Evolutionary conservation across 2,888 invertebrate species (phyloP).

Genomic region (Carpatolechia fugitivella): DNA sequence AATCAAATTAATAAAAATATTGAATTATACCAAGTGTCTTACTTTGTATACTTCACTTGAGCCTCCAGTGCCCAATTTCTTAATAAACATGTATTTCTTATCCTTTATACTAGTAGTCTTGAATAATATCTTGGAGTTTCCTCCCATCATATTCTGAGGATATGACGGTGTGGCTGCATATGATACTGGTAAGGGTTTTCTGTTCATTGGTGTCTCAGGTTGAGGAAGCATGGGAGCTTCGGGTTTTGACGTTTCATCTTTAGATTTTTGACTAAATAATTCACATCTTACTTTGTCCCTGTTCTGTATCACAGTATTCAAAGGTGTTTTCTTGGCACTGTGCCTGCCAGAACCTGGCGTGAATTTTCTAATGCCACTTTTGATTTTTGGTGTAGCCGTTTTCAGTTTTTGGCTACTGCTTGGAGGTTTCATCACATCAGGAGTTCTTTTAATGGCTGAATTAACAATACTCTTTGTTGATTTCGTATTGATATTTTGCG

Average conservation of each 20-base stretch:
- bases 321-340: conserved; percentile 54
- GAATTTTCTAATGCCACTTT: conserved; percentile 59
- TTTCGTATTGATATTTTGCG: conserved; percentile 40
- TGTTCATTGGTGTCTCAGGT: conserved; percentile 58
- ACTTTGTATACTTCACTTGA: conserved; percentile 90
- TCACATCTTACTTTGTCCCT: conserved; percentile 65
- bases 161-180: conserved; percentile 67
- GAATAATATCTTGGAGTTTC: conserved; percentile 55
- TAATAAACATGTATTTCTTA: conserved; percentile 85
- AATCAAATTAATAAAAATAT: no score
- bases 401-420: conserved; percentile 47
- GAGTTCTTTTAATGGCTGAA: conserved; percentile 47
- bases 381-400: conserved; percentile 59
- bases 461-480: conserved; percentile 27
- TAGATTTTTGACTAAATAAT: conserved; percentile 47
- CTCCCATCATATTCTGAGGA: conserved; percentile 53
- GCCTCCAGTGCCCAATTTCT: conserved; percentile 91
- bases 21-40: conserved; percentile 11
- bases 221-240: conserved; percentile 29
- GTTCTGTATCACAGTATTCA: conserved; percentile 41
- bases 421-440: conserved; percentile 42
- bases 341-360: conserved; percentile 55
- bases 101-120: conserved; percentile 83
- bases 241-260: conserved; percentile 31
- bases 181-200: conserved; percentile 44